Conservation (phyloP, 2,888 invertebrate species). For the Agonopterix alstromeriana region DNA sequence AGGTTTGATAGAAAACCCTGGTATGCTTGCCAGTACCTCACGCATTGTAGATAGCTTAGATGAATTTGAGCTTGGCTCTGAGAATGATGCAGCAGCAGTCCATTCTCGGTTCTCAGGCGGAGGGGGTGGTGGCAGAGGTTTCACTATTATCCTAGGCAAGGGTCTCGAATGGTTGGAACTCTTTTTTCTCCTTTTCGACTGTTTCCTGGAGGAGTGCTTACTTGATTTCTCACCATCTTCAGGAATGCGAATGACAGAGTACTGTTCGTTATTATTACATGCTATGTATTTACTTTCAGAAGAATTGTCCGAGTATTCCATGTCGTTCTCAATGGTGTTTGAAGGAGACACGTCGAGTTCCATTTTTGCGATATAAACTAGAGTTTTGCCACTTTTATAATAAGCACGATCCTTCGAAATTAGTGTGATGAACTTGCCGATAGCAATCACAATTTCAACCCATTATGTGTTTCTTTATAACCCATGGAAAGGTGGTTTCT, state of each 20-base stretch:
- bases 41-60: slow-evolving; percentile 87
- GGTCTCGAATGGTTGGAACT: slow-evolving; percentile 82
- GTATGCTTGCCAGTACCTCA: slow-evolving; percentile 91
- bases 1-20: slow-evolving; percentile 90
- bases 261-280: slow-evolving; percentile 59
- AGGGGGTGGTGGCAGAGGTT: slow-evolving; percentile 84
- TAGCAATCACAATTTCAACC: slow-evolving; percentile 66
- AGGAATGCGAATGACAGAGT: slow-evolving; percentile 63
- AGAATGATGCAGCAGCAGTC: slow-evolving; percentile 60
- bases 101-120: slow-evolving; percentile 67
- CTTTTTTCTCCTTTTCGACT: slow-evolving; percentile 85
- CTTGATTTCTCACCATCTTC: slow-evolving; percentile 78
- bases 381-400: background rate
- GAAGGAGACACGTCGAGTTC: slow-evolving; percentile 58
- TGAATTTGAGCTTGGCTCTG: slow-evolving; percentile 40
- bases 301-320: slow-evolving; percentile 59
- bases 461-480: slow-evolving; percentile 46
- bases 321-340: slow-evolving; percentile 41
- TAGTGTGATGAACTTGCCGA: slow-evolving; percentile 44
- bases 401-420: slow-evolving; percentile 19
- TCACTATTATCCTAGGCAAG: slow-evolving; percentile 88
- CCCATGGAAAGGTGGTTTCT: slow-evolving; percentile 16
- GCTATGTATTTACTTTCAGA: slow-evolving; percentile 56
- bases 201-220: slow-evolving; percentile 85
- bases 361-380: slow-evolving; percentile 36